These are phyloP conservation scores for Prosopocoilus inquinatus DNA, from an alignment of 2,888 invertebrate genomes.

Conservation along the genomic window DNA sequence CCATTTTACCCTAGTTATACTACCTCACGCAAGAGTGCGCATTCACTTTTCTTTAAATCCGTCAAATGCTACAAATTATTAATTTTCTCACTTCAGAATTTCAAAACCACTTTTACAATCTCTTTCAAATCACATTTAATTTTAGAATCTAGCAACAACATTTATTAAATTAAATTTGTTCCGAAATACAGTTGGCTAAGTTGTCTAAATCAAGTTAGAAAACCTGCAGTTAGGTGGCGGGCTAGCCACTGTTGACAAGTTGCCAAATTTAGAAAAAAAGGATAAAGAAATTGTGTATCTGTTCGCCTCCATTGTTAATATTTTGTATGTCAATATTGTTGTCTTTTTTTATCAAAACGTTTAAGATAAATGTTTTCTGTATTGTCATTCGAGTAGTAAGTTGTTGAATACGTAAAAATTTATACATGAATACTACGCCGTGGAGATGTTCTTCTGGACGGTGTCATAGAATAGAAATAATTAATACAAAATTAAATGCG, in stretches of 20 bases:
- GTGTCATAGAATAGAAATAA: slow-evolving; percentile 25
- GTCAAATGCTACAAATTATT: too few species aligned
- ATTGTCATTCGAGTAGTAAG: not conserved
- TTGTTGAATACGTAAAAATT: not conserved
- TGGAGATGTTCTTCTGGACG: slow-evolving; percentile 27
- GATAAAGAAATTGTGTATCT: slow-evolving; percentile 35
- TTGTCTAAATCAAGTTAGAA: too few species aligned
- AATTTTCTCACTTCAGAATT: too few species aligned
- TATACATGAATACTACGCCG: slow-evolving; percentile 26
- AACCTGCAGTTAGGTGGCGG: not conserved
- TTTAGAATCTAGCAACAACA: too few species aligned
- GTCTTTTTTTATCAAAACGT: slow-evolving; percentile 16
- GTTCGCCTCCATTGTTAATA: slow-evolving; percentile 29
- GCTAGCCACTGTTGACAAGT: slow-evolving; percentile 13
- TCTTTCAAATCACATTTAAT: too few species aligned
- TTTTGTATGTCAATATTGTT: slow-evolving; percentile 27
- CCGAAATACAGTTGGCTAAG: too few species aligned
- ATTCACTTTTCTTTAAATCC: not conserved
- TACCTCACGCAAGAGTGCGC: not conserved
- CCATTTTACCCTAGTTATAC: not conserved
- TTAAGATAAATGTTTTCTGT: not conserved
- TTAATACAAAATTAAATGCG: slow-evolving; percentile 39
- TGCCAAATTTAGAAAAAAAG: slow-evolving; percentile 27
- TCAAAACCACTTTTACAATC: too few species aligned
- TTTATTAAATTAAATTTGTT: too few species aligned